Evolutionary conservation across 2,888 invertebrate species (phyloP).

Genomic region (Podabrus alpinus): DNA sequence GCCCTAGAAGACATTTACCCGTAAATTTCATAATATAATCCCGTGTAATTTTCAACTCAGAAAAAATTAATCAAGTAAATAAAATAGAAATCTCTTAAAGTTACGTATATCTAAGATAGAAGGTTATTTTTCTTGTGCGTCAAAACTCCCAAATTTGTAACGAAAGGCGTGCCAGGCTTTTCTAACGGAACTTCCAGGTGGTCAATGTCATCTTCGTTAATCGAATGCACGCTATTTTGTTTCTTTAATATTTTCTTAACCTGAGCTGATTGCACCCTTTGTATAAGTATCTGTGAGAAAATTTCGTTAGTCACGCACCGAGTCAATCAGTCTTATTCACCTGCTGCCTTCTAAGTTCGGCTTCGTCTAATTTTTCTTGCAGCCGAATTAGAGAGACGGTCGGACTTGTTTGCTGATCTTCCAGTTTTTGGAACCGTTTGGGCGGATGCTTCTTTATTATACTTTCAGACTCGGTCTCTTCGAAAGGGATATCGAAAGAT

Average conservation of each 20-base stretch:
- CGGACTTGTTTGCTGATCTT: conserved; percentile 65
- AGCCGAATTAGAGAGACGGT: conserved; percentile 63
- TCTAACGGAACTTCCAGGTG: conserved; percentile 42
- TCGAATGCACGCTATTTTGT: conserved; percentile 39
- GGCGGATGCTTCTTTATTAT: conserved; percentile 67
- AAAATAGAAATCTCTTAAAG: not conserved
- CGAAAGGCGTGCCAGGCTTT: conserved; percentile 21
- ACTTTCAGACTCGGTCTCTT: conserved; percentile 49
- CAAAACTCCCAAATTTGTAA: conserved; percentile 3
- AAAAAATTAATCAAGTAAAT: not conserved
- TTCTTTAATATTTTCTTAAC: conserved; percentile 40
- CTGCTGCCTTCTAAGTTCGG: conserved; percentile 70
- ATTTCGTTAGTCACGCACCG: not conserved
- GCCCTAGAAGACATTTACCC: not conserved
- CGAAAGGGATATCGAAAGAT: conserved; percentile 52
- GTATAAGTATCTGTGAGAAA: conserved; percentile 45
- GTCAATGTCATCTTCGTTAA: conserved; percentile 34
- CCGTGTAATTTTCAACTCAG: not conserved
- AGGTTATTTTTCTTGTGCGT: conserved; percentile 3
- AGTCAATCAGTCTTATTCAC: conserved; percentile 33
- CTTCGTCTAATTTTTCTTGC: conserved; percentile 73
- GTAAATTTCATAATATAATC: not conserved
- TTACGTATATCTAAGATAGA: not conserved
- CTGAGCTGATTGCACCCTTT: conserved; percentile 47
- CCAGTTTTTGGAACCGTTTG: conserved; percentile 67